phyloP scores from a whole-genome alignment of 2,113 vertebrate genomes.

The Triplophysa dalaica region DNA sequence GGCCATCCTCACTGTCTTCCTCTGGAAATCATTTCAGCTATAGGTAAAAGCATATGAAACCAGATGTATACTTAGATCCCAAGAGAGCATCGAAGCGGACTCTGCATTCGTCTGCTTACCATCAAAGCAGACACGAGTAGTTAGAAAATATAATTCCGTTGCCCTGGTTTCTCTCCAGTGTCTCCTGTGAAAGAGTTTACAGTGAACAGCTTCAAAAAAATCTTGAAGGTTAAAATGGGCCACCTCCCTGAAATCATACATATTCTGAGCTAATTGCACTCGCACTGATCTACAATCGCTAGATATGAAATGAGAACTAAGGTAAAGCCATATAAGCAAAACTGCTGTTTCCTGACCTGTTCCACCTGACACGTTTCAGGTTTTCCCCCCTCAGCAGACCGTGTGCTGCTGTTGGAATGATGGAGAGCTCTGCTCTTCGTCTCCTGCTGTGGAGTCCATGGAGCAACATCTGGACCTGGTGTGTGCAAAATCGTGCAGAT shows the following conservation, averaged over 20 bases:
- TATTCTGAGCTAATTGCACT: constrained; percentile 3
- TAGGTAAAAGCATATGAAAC: constrained; percentile 43
- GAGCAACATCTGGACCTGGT: constrained; percentile 30
- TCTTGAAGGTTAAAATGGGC: constrained; percentile 28
- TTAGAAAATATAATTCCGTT: constrained; percentile 36
- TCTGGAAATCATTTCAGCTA: constrained; percentile 27
- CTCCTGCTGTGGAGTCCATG: constrained; percentile 6
- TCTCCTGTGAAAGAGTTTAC: constrained; percentile 23
- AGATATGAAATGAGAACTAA: constrained; percentile 14
- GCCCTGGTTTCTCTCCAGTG: constrained; percentile 25
- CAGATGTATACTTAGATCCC: constrained; percentile 47
- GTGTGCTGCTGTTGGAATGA: constrained; percentile 32
- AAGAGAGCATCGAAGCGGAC: constrained; percentile 18
- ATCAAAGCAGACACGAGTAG: constrained; percentile 47
- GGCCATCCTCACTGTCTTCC: constrained; percentile 1
- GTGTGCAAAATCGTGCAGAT: constrained; percentile 35
- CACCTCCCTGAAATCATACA: constrained; percentile 12
- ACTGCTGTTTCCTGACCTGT: constrained; percentile 24
- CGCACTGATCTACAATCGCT: constrained; percentile 24
- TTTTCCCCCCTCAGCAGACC: not conserved
- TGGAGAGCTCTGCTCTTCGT: constrained; percentile 34
- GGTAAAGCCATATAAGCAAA: constrained; percentile 12
- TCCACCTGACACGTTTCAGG: constrained; percentile 15
- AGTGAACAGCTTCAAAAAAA: constrained; percentile 10
- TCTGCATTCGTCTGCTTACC: constrained; percentile 43